These are phyloP conservation scores for Macropus fuliginosus DNA, from an alignment of 2,797 vertebrate genomes.

Conservation along the genomic window DNA sequence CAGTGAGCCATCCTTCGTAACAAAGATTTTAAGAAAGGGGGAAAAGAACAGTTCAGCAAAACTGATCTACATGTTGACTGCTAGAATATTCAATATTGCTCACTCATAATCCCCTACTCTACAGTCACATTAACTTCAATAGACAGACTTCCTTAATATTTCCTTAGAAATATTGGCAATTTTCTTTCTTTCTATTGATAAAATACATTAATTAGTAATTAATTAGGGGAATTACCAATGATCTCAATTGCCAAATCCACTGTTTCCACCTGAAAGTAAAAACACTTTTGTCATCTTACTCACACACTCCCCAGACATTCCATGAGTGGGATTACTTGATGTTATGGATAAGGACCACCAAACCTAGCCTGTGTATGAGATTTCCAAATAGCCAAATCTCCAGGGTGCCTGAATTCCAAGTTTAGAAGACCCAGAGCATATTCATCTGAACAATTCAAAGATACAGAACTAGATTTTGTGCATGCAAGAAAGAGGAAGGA, in stretches of 20 bases:
- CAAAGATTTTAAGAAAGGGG: background rate
- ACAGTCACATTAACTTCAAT: slow-evolving; percentile 59
- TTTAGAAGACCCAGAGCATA: background rate
- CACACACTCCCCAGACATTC: background rate
- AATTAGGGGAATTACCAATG: slow-evolving; percentile 53
- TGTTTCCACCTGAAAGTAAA: background rate
- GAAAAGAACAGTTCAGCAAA: background rate
- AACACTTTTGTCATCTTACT: background rate
- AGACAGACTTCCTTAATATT: slow-evolving; percentile 59
- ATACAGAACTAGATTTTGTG: background rate
- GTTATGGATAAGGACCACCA: background rate
- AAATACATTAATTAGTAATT: slow-evolving; percentile 72
- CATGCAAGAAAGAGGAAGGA: background rate
- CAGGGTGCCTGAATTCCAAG: background rate
- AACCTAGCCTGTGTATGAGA: background rate
- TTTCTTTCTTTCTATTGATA: slow-evolving; percentile 66
- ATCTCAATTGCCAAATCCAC: background rate
- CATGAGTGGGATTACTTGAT: background rate
- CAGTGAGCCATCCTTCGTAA: background rate
- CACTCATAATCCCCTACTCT: background rate
- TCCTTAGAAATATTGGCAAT: slow-evolving; percentile 62
- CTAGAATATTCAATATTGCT: background rate
- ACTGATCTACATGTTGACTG: background rate
- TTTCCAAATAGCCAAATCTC: background rate
- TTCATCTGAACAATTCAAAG: background rate